Conservation (phyloP, 2,797 vertebrate species). For the Acridotheres tristis region DNA sequence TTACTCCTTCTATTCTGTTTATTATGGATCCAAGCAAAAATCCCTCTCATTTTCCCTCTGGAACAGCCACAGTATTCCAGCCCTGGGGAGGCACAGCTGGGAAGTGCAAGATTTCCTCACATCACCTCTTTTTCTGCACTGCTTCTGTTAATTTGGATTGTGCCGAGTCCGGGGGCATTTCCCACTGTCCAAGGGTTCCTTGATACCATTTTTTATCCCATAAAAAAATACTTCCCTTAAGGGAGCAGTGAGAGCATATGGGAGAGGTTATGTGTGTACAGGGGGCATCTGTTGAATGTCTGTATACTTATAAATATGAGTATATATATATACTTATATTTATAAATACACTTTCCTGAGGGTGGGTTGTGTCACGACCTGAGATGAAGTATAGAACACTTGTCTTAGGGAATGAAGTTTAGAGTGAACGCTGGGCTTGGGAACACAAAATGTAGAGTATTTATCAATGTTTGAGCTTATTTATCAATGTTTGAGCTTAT, state of each 20-base stretch:
- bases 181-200: not conserved
- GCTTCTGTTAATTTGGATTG: not conserved
- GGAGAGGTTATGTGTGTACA: not conserved
- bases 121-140: fast-evolving
- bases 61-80: not conserved
- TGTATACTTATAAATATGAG: not conserved
- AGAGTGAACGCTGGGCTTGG: not conserved
- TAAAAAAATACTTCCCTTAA: not conserved
- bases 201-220: not conserved
- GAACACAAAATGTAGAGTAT: not conserved
- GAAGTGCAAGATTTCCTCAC: not conserved
- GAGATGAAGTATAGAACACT: not conserved
- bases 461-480: not conserved
- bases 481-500: not conserved
- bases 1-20: not conserved
- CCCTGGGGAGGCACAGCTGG: not conserved
- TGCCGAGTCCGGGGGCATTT: not conserved
- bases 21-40: not conserved
- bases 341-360: not conserved
- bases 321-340: not conserved
- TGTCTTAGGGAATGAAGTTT: not conserved
- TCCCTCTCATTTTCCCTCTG: not conserved
- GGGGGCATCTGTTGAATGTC: not conserved
- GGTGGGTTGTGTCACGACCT: not conserved
- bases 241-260: not conserved